A percentile compares a stretch with the other conserved stretches of the same genome.
Evolutionary conservation across 2,888 invertebrate genomes (phyloP).

Genomic region (Ryuthela nishihirai): DNA sequence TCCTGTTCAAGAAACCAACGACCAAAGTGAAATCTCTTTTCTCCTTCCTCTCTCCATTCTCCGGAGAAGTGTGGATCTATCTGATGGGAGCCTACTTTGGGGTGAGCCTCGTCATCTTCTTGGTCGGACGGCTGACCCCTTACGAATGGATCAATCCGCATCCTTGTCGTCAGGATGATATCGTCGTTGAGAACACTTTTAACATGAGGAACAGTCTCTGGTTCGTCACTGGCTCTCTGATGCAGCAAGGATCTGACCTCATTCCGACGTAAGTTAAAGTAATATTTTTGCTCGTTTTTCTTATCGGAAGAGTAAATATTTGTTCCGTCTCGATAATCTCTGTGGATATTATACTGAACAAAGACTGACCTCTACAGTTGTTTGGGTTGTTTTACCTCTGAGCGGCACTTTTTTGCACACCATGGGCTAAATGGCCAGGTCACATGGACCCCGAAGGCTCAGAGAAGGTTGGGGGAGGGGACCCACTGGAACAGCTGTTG

Average conservation of each 20-base stretch:
- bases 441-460: too few species aligned
- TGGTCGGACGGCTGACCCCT: constrained; percentile 65
- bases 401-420: too few species aligned
- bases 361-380: too few species aligned
- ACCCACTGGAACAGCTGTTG: too few species aligned
- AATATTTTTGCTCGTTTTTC: too few species aligned
- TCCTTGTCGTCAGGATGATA: constrained; percentile 78
- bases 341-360: too few species aligned
- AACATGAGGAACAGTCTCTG: constrained; percentile 84
- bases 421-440: too few species aligned
- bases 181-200: constrained; percentile 81
- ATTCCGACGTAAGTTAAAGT: constrained; percentile 74
- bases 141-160: constrained; percentile 86
- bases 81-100: constrained; percentile 93
- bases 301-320: too few species aligned
- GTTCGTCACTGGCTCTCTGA: constrained; percentile 92
- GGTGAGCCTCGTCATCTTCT: constrained; percentile 75
- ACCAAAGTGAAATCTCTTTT: constrained; percentile 91
- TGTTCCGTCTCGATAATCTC: too few species aligned
- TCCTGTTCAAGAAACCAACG: constrained; percentile 90
- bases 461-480: too few species aligned
- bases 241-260: constrained; percentile 95
- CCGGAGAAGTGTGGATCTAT: constrained; percentile 92
- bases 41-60: constrained; percentile 93
- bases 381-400: too few species aligned